Evolutionary conservation across 2,797 vertebrate species (phyloP), one percentile per base, ranked within the genome.

Genomic region (Amphiprion clarkii): DNA sequence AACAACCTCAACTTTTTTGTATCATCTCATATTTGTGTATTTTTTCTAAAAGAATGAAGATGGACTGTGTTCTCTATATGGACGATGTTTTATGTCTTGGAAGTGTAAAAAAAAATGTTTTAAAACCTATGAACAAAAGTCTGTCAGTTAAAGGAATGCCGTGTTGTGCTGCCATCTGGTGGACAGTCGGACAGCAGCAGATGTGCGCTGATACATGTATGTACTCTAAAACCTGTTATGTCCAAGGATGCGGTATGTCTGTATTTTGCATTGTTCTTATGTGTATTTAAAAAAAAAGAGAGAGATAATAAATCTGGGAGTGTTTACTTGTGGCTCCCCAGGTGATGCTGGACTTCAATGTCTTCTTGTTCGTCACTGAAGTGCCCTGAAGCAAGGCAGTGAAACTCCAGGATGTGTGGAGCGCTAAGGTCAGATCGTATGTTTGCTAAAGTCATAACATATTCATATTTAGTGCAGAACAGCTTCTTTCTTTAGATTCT

Each of bases 131-230:
- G 64, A 80, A 78, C 63, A 40, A 52, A 8, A 6, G 23, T 53
- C 10, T 36, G 33, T 36, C 33, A 36, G 33, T 36, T 36, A 36
- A 3, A 76, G 16, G 48, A 65, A 36, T 21, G 59, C 57, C 53
- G 40, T 74, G 71, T 60, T 52, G 21, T 85, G 87, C 78, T 83
- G 84, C 89, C 89, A 27, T 17, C 85, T 61, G 3, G 83, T 87
- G 87, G 70, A 65, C 66, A 40, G 52, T 55, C 36, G 14, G 42
- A 44, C 46, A 33, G 63, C 71, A 48, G 60, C 56, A 36, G 33
- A 36, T 36, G 33, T 1, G 36, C 16, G 74, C 61, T 56, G 59
- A 70, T 12, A 3, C 52, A 11, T 73, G 59, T 72, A 17, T 67
- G 56, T 67, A 55, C 49, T 0, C 5, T 36, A 29, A 23, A 53